Evolutionary conservation across 30 jellyfish, hydroid and myxozoan species (phyloP).

Genomic region (Rhopilema esculentum): DNA sequence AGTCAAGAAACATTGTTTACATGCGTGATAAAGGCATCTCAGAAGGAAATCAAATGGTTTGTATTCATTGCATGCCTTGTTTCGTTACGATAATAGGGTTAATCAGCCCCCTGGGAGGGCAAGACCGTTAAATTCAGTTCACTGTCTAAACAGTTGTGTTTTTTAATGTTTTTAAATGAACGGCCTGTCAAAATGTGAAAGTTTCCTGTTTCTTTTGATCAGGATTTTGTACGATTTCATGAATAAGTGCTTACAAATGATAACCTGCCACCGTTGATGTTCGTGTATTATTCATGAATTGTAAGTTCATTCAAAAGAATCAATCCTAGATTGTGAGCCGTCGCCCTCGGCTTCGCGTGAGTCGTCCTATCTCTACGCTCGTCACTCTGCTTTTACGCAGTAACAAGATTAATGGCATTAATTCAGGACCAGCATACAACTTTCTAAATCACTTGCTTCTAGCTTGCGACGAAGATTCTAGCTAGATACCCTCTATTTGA

Average conservation of each 20-base stretch:
- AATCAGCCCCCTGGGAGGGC: background rate
- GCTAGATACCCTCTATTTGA: too few species aligned
- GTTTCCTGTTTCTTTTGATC: background rate
- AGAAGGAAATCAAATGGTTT: background rate
- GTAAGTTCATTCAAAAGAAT: background rate
- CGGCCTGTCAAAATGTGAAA: too few species aligned
- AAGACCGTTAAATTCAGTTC: background rate
- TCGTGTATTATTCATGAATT: conserved; percentile 41
- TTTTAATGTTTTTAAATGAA: too few species aligned
- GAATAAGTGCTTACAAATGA: conserved; percentile 3
- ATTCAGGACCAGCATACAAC: background rate
- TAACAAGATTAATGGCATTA: background rate
- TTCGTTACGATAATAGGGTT: background rate
- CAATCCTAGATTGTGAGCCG: conserved; percentile 8
- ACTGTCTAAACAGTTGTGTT: background rate
- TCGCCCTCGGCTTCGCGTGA: conserved; percentile 15
- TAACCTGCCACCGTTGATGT: conserved; percentile 30
- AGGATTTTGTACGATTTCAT: background rate
- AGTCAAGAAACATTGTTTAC: background rate
- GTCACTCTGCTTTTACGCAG: background rate
- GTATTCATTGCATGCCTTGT: background rate
- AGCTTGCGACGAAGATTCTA: too few species aligned
- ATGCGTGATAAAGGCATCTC: background rate
- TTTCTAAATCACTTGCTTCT: too few species aligned
- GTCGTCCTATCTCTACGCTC: background rate